Evolutionary conservation across 2,797 vertebrate genomes (phyloP).

Genomic region (Mormyrops boulengeri): DNA sequence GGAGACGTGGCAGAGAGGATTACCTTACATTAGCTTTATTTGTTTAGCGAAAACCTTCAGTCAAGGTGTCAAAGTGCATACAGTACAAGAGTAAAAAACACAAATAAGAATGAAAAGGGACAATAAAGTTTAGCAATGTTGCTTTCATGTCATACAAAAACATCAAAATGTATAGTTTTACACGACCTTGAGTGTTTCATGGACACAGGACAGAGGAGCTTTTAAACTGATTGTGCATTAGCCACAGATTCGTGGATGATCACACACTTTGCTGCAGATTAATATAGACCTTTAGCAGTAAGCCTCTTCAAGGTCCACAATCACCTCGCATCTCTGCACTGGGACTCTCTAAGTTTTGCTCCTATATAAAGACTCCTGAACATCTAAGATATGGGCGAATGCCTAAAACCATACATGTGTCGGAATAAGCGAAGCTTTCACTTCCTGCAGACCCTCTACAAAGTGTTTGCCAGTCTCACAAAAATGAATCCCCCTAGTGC

Average conservation of each 20-base stretch:
- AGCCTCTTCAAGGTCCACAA: not conserved
- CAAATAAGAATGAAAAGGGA: not conserved
- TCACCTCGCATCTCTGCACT: not conserved
- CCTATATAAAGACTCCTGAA: not conserved
- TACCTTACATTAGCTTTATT: not conserved
- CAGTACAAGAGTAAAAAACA: not conserved
- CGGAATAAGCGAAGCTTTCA: not conserved
- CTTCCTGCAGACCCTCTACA: not conserved
- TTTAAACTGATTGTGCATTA: not conserved
- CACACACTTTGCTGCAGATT: not conserved
- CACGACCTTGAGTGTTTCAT: not conserved
- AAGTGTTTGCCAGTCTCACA: not conserved
- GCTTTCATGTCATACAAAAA: not conserved
- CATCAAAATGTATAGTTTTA: not conserved
- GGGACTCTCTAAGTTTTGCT: not conserved
- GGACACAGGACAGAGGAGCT: not conserved
- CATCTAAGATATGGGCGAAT: not conserved
- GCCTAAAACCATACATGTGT: not conserved
- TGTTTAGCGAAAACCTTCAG: not conserved
- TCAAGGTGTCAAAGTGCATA: not conserved
- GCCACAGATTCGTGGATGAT: not conserved
- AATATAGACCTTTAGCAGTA: not conserved
- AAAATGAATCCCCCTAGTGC: not conserved
- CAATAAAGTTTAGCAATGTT: not conserved
- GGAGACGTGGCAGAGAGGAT: not conserved